Base-by-base conservation (phyloP, 2,113 vertebrate species). In the Neolamprologus tretocephalus region DNA sequence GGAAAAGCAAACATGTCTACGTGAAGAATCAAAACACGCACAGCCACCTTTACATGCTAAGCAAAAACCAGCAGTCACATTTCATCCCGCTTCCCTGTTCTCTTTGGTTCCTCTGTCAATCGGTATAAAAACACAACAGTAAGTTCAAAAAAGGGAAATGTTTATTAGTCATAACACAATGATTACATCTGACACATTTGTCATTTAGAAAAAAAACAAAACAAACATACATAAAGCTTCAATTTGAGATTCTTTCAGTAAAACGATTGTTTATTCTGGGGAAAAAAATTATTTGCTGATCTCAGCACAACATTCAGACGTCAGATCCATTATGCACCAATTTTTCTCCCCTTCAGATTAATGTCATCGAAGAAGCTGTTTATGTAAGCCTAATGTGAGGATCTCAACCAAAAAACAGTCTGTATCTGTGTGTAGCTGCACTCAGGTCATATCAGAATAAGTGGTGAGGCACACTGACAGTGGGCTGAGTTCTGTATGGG, bases 111-210 rank as follows among this genome's bases (percentile, higher is more conserved):
- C 8, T 28, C 6, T 80, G 7, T 26, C 55, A 51, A 14, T 47
- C 5, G 8, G 12, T 6, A 83, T 6, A 82, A 49, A 88, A 86
- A 89, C 8, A 17, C 51, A 40, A 84, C 10, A 73, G 13, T 57
- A 63, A 31, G 6, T 3, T 54, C 83, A 35, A 87, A 88, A 78
- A 80, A 84, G 14, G 47, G 40, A 91, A 12, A 54, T 12, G 21
- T 95, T 95, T 95, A 95, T 94, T 95, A 93, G 93, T 94, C 54
- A 88, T 78, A 47, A 53, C 85, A 93, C 54, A 91, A 73, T 79
- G 61, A 91, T 88, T 86, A 89, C 75, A 86, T 86, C 73, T 35
- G 82, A 90, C 54, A 86, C 8, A 58, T 85, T 84, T 49, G 82
- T 88, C 80, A 88, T 61, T 78, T 31, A 51, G 45, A 11, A 28